These are phyloP conservation scores for Diplodus sargus DNA, from an alignment of 2,797 vertebrate genomes.

Conservation along the genomic window DNA sequence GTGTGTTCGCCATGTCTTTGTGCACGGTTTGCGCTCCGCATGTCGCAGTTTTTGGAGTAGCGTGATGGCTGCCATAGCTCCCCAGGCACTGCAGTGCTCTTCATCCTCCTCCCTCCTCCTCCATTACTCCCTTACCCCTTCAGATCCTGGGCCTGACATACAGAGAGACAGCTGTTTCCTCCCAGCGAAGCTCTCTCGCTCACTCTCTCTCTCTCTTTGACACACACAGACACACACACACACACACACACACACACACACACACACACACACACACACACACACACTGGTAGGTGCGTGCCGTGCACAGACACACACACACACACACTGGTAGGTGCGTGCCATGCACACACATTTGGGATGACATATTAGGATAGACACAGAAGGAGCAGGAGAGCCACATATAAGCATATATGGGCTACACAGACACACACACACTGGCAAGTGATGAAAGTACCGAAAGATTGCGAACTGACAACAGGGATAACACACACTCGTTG, in stretches of 20 bases:
- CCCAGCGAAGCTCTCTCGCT: slow-evolving; percentile 58
- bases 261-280: slow-evolving; percentile 20
- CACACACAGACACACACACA: slow-evolving; percentile 19
- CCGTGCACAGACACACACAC: slow-evolving; percentile 8
- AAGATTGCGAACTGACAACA: slow-evolving; percentile 22
- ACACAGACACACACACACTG: slow-evolving; percentile 12
- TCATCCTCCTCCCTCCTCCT: slow-evolving; percentile 44
- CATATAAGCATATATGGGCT: slow-evolving; percentile 34
- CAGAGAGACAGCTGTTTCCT: slow-evolving; percentile 80
- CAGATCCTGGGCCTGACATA: slow-evolving; percentile 63
- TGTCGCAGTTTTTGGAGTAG: slow-evolving; percentile 40
- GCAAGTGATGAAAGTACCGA: slow-evolving; percentile 42
- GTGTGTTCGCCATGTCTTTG: slow-evolving; percentile 9
- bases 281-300: background rate
- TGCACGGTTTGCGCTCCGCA: slow-evolving; percentile 24
- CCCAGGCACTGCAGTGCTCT: slow-evolving; percentile 53
- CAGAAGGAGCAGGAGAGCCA: slow-evolving; percentile 13
- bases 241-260: slow-evolving; percentile 16
- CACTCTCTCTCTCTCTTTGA: slow-evolving; percentile 18
- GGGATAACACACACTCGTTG: slow-evolving; percentile 22
- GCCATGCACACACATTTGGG: background rate
- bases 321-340: background rate
- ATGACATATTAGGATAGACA: slow-evolving; percentile 26
- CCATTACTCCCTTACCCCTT: slow-evolving; percentile 57
- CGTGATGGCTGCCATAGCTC: slow-evolving; percentile 61